Conservation (phyloP, 2,888 invertebrate species). For the Phaonia tiefii region DNA sequence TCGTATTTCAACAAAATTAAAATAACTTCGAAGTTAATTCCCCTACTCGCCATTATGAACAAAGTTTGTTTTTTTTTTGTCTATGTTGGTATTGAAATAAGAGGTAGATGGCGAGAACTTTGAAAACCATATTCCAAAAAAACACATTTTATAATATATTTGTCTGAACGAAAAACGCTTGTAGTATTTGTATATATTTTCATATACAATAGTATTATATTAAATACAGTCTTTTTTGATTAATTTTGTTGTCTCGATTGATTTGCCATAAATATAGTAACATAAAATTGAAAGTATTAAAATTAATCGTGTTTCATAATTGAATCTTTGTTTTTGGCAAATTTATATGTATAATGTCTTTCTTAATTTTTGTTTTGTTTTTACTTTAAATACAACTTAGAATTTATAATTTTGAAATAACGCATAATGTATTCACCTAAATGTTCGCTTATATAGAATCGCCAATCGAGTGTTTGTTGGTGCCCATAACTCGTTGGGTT, state of each 20-base stretch:
- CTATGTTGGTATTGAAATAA: no score
- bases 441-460: conserved; percentile 77
- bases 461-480: conserved; percentile 68
- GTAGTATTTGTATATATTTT: conserved; percentile 43
- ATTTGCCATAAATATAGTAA: conserved; percentile 15
- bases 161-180: conserved; percentile 27
- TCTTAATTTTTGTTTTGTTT: background rate
- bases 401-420: conserved; percentile 76
- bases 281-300: conserved; percentile 28
- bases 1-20: no score
- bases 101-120: no score
- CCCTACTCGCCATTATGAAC: no score
- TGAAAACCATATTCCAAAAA: background rate
- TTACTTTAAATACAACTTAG: conserved; percentile 48
- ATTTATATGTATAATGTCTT: no score
- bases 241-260: background rate
- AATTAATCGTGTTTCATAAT: conserved; percentile 7
- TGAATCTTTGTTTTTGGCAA: no score
- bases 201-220: conserved; percentile 53
- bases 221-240: conserved; percentile 58
- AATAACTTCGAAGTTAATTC: no score
- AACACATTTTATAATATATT: conserved; percentile 27
- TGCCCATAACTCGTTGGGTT: conserved; percentile 32
- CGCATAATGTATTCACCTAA: conserved; percentile 77
- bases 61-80: no score